A percentile compares a stretch with the other conserved stretches of the same genome.
These are phyloP conservation scores for Artibeus jamaicensis DNA, from an alignment of 2,797 vertebrate species.

Conservation along the genomic window DNA sequence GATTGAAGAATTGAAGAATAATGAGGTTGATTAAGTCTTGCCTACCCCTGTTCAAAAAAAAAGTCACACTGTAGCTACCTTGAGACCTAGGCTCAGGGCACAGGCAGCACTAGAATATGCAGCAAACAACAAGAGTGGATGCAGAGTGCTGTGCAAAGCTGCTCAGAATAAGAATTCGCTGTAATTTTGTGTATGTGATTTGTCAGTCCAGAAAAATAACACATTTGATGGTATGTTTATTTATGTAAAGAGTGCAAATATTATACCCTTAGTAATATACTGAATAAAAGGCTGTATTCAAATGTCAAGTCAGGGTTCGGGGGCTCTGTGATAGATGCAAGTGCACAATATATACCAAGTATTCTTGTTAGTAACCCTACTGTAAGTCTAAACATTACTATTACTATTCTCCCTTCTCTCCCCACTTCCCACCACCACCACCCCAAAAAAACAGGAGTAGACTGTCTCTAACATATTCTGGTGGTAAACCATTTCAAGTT, in stretches of 20 bases:
- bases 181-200: background rate
- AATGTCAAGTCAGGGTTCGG: slow-evolving; percentile 34
- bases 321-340: background rate
- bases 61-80: background rate
- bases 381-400: background rate
- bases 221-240: background rate
- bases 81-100: background rate
- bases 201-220: slow-evolving; percentile 51
- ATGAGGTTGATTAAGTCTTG: slow-evolving; percentile 56
- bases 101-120: background rate
- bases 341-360: background rate
- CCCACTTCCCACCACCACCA: background rate
- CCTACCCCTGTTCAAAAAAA: slow-evolving; percentile 41
- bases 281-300: slow-evolving; percentile 4
- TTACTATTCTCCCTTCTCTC: background rate
- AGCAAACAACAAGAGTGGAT: background rate
- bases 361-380: background rate
- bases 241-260: slow-evolving; percentile 33
- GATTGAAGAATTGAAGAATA: slow-evolving; percentile 46
- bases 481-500: background rate
- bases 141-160: background rate
- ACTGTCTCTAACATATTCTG: background rate
- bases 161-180: slow-evolving; percentile 15
- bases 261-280: slow-evolving; percentile 37
- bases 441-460: background rate